A percentile compares a stretch with the other conserved stretches of the same genome.
These are phyloP conservation scores for Periparus ater DNA, from an alignment of 2,797 vertebrate genomes.

Conservation along the genomic window DNA sequence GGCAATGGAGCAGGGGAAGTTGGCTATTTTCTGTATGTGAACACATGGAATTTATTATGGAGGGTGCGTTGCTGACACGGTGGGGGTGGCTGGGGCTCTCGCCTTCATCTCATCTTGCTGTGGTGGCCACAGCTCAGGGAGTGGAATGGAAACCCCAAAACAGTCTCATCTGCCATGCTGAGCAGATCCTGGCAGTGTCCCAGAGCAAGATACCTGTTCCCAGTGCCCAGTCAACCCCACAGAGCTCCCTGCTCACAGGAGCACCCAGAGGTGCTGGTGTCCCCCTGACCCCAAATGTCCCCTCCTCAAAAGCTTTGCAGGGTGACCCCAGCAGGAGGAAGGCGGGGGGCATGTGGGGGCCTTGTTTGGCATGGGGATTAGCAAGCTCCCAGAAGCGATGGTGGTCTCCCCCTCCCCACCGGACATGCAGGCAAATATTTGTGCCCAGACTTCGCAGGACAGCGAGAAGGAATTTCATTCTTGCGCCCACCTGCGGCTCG, in stretches of 20 bases:
- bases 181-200: not conserved
- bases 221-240: fast-evolving
- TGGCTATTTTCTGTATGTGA: not conserved
- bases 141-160: not conserved
- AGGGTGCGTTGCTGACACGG: not conserved
- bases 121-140: fast-evolving
- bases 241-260: not conserved
- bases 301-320: not conserved
- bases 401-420: constrained; percentile 68
- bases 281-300: not conserved
- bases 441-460: constrained; percentile 69
- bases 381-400: constrained; percentile 40
- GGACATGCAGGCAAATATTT: constrained; percentile 75
- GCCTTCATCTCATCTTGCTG: not conserved
- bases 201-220: fast-evolving
- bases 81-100: not conserved
- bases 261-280: not conserved
- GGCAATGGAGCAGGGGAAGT: fast-evolving
- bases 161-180: not conserved
- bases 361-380: constrained; percentile 66
- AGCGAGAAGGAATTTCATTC: constrained; percentile 74
- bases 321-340: not conserved
- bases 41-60: constrained; percentile 56
- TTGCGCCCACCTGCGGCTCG: constrained; percentile 50
- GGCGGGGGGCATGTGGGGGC: not conserved